Evolutionary conservation across 2,888 invertebrate genomes (phyloP).

Genomic region (Drosophila koepferae): DNA sequence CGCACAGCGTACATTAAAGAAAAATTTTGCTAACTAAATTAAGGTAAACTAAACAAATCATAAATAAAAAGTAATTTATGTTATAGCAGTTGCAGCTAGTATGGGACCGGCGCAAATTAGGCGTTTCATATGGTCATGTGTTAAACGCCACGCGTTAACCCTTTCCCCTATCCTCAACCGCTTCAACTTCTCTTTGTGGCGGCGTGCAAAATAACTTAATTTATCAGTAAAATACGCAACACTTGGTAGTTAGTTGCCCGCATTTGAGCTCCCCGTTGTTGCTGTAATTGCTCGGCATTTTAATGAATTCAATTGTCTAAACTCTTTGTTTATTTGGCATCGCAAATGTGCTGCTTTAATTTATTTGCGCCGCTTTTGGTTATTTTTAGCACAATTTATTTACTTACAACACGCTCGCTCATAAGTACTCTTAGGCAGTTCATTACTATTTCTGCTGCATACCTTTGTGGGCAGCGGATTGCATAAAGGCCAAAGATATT

Average conservation of each 20-base stretch:
- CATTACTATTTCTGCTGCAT: slow-evolving; percentile 63
- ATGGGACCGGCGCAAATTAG: slow-evolving; percentile 12
- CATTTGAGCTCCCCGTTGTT: slow-evolving; percentile 50
- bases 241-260: slow-evolving; percentile 50
- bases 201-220: slow-evolving; percentile 63
- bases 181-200: slow-evolving; percentile 5
- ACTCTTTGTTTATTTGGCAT: slow-evolving; percentile 66
- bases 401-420: slow-evolving; percentile 40
- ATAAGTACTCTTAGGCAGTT: slow-evolving; percentile 27
- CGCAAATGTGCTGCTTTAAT: slow-evolving; percentile 50
- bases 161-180: neutral
- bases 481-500: slow-evolving; percentile 22
- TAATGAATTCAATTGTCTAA: slow-evolving; percentile 77
- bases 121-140: slow-evolving; percentile 47
- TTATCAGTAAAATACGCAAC: slow-evolving; percentile 64
- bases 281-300: slow-evolving; percentile 63
- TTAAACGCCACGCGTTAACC: slow-evolving; percentile 49
- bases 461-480: slow-evolving; percentile 65
- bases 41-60: slow-evolving; percentile 63
- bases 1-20: slow-evolving; percentile 33
- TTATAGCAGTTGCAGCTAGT: slow-evolving; percentile 11
- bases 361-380: slow-evolving; percentile 62
- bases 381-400: slow-evolving; percentile 69
- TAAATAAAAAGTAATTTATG: slow-evolving; percentile 68
- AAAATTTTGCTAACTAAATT: slow-evolving; percentile 25